A percentile compares a stretch with the other conserved stretches of the same genome.
Conservation (phyloP, 2,797 vertebrate species). For the Lycodopsis pacificus region DNA sequence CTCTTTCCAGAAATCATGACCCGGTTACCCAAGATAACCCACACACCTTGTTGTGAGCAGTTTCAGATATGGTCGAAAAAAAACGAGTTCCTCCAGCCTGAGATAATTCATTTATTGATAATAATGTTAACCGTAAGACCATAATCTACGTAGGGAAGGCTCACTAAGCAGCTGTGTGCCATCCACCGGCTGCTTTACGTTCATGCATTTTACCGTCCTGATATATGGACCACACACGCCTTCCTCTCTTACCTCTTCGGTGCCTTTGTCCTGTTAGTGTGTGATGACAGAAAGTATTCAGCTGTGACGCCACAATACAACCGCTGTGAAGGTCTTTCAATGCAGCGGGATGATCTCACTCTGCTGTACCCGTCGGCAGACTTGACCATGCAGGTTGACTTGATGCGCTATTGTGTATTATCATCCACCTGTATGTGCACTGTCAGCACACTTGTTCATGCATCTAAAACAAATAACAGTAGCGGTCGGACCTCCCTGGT, state of each 20-base stretch:
- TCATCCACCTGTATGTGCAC: constrained; percentile 7
- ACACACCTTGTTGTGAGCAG: not conserved
- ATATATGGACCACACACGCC: not conserved
- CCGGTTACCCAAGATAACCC: no score
- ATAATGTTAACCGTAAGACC: not conserved
- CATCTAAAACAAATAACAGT: not conserved
- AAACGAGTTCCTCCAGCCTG: not conserved
- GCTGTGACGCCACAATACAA: not conserved
- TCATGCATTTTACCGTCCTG: not conserved
- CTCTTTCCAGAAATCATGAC: no score
- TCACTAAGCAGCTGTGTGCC: not conserved
- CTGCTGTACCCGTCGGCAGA: constrained; percentile 13
- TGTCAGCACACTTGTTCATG: not conserved
- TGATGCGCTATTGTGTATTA: not conserved
- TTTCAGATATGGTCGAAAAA: not conserved
- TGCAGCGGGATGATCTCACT: constrained; percentile 34
- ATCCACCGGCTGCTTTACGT: constrained; percentile 4
- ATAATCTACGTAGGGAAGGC: not conserved
- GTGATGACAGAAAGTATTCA: constrained; percentile 5
- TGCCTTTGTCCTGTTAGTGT: not conserved
- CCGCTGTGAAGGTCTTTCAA: constrained; percentile 19
- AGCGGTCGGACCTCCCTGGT: not conserved
- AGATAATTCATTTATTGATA: not conserved
- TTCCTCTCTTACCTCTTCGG: not conserved
- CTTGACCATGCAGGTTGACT: not conserved